Conservation (phyloP, 2,888 invertebrate genomes). For the Eurois occulta region DNA sequence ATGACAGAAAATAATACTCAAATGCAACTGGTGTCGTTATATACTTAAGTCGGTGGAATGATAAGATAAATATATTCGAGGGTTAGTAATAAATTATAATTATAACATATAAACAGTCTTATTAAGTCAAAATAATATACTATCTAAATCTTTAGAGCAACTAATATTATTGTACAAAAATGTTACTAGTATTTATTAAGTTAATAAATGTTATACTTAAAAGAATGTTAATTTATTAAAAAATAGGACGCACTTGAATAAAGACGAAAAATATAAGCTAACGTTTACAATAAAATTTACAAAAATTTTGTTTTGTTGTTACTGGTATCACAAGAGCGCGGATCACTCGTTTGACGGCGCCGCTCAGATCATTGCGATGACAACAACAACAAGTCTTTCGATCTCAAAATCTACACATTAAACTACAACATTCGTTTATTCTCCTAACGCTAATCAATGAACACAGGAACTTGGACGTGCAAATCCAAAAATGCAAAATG, state of each 20-base stretch:
- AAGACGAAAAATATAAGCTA: constrained; percentile 72
- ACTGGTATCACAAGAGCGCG: constrained; percentile 70
- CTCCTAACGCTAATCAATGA: constrained; percentile 82
- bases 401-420: constrained; percentile 72
- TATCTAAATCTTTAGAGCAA: constrained; percentile 80
- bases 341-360: constrained; percentile 48
- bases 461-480: constrained; percentile 85
- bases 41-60: constrained; percentile 89
- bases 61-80: constrained; percentile 83
- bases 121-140: constrained; percentile 80
- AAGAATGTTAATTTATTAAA: constrained; percentile 74
- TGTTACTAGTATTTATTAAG: constrained; percentile 73
- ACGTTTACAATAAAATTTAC: constrained; percentile 68
- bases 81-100: constrained; percentile 80
- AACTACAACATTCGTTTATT: constrained; percentile 70
- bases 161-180: constrained; percentile 78
- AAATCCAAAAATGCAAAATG: constrained; percentile 82
- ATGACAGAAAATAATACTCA: constrained; percentile 82
- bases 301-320: constrained; percentile 67
- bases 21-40: constrained; percentile 82
- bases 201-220: constrained; percentile 69
- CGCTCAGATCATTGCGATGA: constrained; percentile 63
- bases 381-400: constrained; percentile 71
- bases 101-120: constrained; percentile 86
- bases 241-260: constrained; percentile 80